A percentile compares a stretch with the other conserved stretches of the same genome.
Evolutionary conservation across 2,113 vertebrate genomes (phyloP).

Genomic region (Chinchilla lanigera): DNA sequence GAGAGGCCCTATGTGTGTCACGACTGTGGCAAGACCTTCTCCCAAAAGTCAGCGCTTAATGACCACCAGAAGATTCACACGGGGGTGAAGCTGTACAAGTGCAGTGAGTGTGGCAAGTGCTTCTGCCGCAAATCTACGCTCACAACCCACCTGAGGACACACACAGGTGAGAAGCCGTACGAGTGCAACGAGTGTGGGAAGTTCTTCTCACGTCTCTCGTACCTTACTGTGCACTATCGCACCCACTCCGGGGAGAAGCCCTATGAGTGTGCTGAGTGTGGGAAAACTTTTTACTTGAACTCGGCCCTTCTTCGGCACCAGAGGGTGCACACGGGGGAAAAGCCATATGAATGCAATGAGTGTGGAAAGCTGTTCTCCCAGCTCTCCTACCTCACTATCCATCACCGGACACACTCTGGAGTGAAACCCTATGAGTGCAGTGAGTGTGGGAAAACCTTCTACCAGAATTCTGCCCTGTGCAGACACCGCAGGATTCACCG

Average conservation of each 20-base stretch:
- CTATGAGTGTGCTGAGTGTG: slow-evolving; percentile 83
- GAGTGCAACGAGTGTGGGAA: slow-evolving; percentile 83
- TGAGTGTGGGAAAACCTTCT: slow-evolving; percentile 83
- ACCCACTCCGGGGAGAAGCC: slow-evolving; percentile 85
- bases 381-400: slow-evolving; percentile 82
- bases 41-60: slow-evolving; percentile 84
- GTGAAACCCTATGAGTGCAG: slow-evolving; percentile 82
- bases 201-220: slow-evolving; percentile 80
- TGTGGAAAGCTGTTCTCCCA: slow-evolving; percentile 85
- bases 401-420: slow-evolving; percentile 82
- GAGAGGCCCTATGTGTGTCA: slow-evolving; percentile 84
- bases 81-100: slow-evolving; percentile 79
- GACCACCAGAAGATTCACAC: slow-evolving; percentile 84
- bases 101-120: slow-evolving; percentile 83
- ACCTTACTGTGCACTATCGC: slow-evolving; percentile 83
- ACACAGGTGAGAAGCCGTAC: slow-evolving; percentile 85
- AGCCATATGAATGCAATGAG: slow-evolving; percentile 81
- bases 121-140: slow-evolving; percentile 84
- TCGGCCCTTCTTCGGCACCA: slow-evolving; percentile 83
- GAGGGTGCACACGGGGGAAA: slow-evolving; percentile 83
- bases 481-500: slow-evolving; percentile 81
- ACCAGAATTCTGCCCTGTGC: slow-evolving; percentile 80
- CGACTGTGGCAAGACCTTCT: slow-evolving; percentile 85
- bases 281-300: slow-evolving; percentile 82
- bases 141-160: slow-evolving; percentile 81